Conservation (phyloP, 2,888 invertebrate species). For the Hypolimnas misippus region DNA sequence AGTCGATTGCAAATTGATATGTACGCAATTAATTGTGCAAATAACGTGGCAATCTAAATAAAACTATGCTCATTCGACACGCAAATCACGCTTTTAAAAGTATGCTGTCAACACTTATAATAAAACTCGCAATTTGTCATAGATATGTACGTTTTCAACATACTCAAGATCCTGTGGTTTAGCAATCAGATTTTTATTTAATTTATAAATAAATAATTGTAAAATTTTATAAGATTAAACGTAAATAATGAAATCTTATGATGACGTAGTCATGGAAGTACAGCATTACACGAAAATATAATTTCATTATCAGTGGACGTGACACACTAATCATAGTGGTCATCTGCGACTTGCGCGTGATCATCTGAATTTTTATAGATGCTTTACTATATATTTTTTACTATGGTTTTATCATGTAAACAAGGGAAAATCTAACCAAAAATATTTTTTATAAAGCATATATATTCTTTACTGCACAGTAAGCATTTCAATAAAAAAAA, state of each 20-base stretch:
- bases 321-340: constrained; percentile 22
- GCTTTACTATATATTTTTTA: not conserved
- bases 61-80: not conserved
- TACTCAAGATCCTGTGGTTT: not conserved
- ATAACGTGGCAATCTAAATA: constrained; percentile 7
- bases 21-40: not conserved
- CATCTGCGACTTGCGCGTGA: constrained; percentile 22
- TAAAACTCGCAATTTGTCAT: not conserved
- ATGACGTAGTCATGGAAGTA: not conserved
- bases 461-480: too few species aligned
- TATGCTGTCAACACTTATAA: not conserved
- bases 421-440: not conserved
- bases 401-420: not conserved
- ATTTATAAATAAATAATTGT: not conserved
- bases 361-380: not conserved
- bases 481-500: too few species aligned
- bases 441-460: too few species aligned
- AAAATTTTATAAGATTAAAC: not conserved
- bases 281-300: not conserved
- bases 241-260: not conserved
- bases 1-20: not conserved
- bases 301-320: constrained; percentile 11
- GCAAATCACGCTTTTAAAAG: not conserved
- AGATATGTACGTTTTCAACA: not conserved
- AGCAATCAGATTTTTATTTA: not conserved